Conservation (phyloP, 1,140 invertebrate species). For the Drosophila eugracilis region DNA sequence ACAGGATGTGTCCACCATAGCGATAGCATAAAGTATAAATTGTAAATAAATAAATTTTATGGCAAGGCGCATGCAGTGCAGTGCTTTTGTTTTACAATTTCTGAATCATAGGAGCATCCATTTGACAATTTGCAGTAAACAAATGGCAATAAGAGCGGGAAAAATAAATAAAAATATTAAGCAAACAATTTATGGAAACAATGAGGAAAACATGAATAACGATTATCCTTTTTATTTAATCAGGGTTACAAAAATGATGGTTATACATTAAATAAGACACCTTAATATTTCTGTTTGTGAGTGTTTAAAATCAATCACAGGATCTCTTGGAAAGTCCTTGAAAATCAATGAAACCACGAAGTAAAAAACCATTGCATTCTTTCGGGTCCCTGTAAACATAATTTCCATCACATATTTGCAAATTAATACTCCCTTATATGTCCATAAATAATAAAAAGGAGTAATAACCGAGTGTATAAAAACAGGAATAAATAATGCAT, state of each 20-base stretch:
- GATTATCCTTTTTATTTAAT: no score
- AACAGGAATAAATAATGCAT: conserved; percentile 69
- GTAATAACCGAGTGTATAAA: conserved; percentile 32
- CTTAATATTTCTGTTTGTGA: background rate
- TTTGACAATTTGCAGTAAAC: conserved; percentile 37
- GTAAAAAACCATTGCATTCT: conserved; percentile 41
- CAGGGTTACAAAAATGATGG: no score
- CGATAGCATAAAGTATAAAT: conserved; percentile 38
- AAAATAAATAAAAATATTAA: conserved; percentile 25
- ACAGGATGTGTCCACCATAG: conserved; percentile 59
- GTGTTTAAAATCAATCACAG: no score
- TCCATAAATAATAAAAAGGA: conserved; percentile 49
- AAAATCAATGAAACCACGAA: background rate
- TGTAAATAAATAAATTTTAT: conserved; percentile 46
- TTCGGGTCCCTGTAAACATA: conserved; percentile 13
- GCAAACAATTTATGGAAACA: conserved; percentile 3
- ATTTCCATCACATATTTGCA: conserved; percentile 12
- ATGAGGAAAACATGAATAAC: no score
- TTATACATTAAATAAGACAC: background rate
- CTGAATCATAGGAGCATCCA: conserved; percentile 40
- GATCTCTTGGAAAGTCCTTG: background rate
- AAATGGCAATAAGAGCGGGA: background rate
- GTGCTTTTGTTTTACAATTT: conserved; percentile 34
- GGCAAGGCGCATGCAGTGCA: conserved; percentile 11
- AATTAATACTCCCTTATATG: conserved; percentile 59